Base-by-base conservation (phyloP, 2,797 vertebrate genomes). In the Anomalospiza imberbis region DNA sequence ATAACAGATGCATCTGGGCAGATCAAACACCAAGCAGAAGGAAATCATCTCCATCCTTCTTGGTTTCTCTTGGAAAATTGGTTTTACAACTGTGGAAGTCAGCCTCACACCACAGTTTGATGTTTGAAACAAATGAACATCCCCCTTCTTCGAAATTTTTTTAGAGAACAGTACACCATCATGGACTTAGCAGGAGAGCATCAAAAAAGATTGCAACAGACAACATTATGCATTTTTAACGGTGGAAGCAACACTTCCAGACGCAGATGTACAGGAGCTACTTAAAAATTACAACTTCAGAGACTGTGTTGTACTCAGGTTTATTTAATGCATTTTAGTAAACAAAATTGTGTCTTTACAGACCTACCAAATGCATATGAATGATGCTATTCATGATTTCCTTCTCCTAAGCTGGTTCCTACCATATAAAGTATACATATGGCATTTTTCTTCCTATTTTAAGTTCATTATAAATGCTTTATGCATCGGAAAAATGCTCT, bases 381-480 rank as follows among this genome's bases (percentile, higher is more conserved):
- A 96, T 79, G 24, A 81, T 13, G 15, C 75, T 72, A 78, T 44
- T 71, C 34, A 88, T 13, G 1, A 84, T 89, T 89, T 96, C 85
- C 77, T 81, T 51, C 72, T 88, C 70, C 51, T 91, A 93, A 94
- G 55, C 29, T 94, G 72, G 83, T 51, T 79, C 47, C 58, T 61
- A 78, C 63, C 29, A 55, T 42, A 72, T 10, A 58, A 68, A 93
- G 57, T 74, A 97, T 84, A 95, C 66, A 89, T 63, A 91, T 0
- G 1, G 65, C 58, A 91, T 89, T 91, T 95, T 96, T 84, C 94
- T 91, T 96, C 84, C 90, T 91, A 85, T 91, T 95, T 96, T 89
- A 96, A 96, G 88, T 95, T 97, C 82, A 93, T 94, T 96, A 93
- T 58, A 92, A 94, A 91, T 13, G 60, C 95, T 96, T 97, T 96